Evolutionary conservation across 2,113 vertebrate genomes (phyloP), one percentile per base, ranked within the genome.

Genomic region (Glaucidium brasilianum): DNA sequence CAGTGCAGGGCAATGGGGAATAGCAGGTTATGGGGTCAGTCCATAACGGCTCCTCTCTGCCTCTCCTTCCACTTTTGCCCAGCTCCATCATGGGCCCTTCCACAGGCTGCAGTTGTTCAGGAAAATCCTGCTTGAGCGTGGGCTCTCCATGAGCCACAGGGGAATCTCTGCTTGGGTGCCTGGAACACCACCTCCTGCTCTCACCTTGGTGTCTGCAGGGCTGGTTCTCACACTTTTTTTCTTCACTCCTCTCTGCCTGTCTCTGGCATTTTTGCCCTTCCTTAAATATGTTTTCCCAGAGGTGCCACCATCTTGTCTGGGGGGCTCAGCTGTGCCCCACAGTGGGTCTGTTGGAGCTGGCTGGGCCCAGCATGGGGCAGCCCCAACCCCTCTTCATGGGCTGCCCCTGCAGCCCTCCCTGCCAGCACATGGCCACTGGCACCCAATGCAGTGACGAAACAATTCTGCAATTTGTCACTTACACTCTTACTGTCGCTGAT

Each of bases 331-430:
- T 22, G 14, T 63, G 39, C 30, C 45, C 47, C 29, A 35, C 0
- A 0, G 32, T 74, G 52, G 11, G 21, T 74, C 25, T 1, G 1
- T 25, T n/a, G 30, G 45, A 67, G 34, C 21, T 0, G 3, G 3
- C 11, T 32, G 19, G 72, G 52, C 22, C n/a, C 0, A 1, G 39
- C 43, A 17, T 1, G 1, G 22, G 43, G 29, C 45, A 45, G 35
- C 12, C 41, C 15, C 0, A 0, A 16, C 43, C 10, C 55, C 39
- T 75, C 32, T 15, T 4, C 17, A 11, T 5, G n/a, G 17, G 37
- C 50, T 11, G 22, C 15, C 27, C 16, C 30, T 67, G 39, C 30
- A 34, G 66, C 15, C 2, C 19, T 17, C 2, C 4, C 18, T 5
- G 4, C 7, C 35, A 49, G 25, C 1, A 3, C 21, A 17, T 59